phyloP scores from a whole-genome alignment of 2,888 invertebrate species.

The Drosophila pseudotakahashii region DNA sequence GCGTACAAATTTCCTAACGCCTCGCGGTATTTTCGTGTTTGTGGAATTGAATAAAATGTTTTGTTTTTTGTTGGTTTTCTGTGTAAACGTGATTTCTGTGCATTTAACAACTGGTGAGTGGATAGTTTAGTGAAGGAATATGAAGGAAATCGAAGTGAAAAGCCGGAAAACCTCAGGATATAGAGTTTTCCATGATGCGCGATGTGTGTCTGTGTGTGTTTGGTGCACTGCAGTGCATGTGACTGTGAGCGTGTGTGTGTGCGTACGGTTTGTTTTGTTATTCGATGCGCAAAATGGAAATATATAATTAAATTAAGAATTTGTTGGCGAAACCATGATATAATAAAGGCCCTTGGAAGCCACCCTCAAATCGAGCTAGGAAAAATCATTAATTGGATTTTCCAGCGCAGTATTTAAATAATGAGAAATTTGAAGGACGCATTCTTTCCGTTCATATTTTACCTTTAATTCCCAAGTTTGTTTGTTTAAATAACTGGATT shows the following conservation, averaged over 20 bases:
- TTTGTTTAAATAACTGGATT: not conserved
- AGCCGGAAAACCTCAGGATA: not conserved
- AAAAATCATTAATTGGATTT: slow-evolving; percentile 15
- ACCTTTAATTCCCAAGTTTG: not conserved
- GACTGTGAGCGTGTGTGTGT: slow-evolving; percentile 27
- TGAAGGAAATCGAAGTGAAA: slow-evolving; percentile 7
- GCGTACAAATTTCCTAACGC: too few relatives aligned
- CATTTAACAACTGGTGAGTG: slow-evolving; percentile 64
- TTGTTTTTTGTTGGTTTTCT: slow-evolving; percentile 73
- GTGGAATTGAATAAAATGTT: slow-evolving; percentile 48
- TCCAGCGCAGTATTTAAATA: not conserved
- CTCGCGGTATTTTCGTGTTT: too few relatives aligned
- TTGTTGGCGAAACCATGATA: slow-evolving; percentile 23
- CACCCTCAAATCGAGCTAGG: not conserved
- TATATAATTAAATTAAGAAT: slow-evolving; percentile 56
- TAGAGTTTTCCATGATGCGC: slow-evolving; percentile 21
- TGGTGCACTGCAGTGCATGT: slow-evolving; percentile 33
- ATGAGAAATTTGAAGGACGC: slow-evolving; percentile 17
- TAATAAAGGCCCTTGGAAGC: slow-evolving; percentile 6
- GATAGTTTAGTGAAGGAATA: slow-evolving; percentile 19
- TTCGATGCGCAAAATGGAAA: slow-evolving; percentile 60
- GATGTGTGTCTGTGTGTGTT: slow-evolving; percentile 11
- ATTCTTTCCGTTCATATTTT: not conserved
- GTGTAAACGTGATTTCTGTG: slow-evolving; percentile 65
- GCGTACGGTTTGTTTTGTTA: slow-evolving; percentile 64